Evolutionary conservation across 2,113 vertebrate species (phyloP), one percentile per base, ranked within the genome.

Genomic region (Peromyscus californicus): DNA sequence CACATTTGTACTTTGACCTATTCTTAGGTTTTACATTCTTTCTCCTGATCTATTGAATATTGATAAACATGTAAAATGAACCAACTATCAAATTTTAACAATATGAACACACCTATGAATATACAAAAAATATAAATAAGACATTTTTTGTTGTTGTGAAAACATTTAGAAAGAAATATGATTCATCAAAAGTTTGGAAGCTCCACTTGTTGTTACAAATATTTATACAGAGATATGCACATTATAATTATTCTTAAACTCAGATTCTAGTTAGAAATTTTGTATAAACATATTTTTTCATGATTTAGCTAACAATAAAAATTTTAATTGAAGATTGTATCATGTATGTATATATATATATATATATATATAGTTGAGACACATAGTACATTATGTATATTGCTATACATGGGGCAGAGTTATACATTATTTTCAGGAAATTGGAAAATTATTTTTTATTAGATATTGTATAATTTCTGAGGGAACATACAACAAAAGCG

Each of bases 391-490:
- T 79, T 16, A 3, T 1, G 33, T 75, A 3, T 3, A 45, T 61
- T 9, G 51, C 7, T 65, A 16, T 67, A 1, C 21, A 19, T 85
- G 42, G 19, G 79, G 6, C 0, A 17, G 12, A 12, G 1, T 0
- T 16, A 10, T 31, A 76, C 63, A 21, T 5, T 78, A 86, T 91
- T 61, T 59, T 7, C 54, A 78, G 26, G 45, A 3, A 74, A 78
- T 31, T 36, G 26, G 31, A 67, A 67, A 7, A 0, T 19, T 83
- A 76, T 1, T 1, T 93, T 93, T 48, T 94, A 42, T 24, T 59
- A 93, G 39, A 92, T 57, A 57, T 7, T 88, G 3, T 85, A 31
- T 42, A 7, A 92, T 89, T 90, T 84, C 33, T 91, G 13, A 72
- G 57, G 31, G 79, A 65, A 22, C 42, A 87, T 51, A 7, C 19